Conservation (phyloP, 2,888 invertebrate species). For the Tubiluchus corallicola region DNA sequence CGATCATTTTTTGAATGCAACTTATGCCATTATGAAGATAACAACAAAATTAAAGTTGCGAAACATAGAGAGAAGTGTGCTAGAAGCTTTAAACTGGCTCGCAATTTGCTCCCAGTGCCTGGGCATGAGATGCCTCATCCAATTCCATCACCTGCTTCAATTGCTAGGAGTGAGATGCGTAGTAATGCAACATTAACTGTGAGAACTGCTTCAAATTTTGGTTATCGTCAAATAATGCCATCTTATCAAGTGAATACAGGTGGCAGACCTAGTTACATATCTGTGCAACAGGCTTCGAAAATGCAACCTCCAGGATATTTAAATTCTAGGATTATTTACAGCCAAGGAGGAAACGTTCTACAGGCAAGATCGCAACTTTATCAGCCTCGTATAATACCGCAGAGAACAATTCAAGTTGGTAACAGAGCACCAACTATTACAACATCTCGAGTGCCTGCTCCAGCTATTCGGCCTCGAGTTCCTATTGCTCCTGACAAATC, state of each 20-base stretch:
- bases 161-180: too few species aligned
- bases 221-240: background rate
- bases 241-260: slow-evolving; percentile 5
- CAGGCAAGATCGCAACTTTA: slow-evolving; percentile 38
- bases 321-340: slow-evolving; percentile 42
- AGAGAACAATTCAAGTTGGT: slow-evolving; percentile 8
- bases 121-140: background rate
- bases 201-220: background rate
- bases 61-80: slow-evolving; percentile 69
- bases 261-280: slow-evolving; percentile 7
- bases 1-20: slow-evolving; percentile 76
- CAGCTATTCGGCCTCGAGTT: slow-evolving; percentile 12
- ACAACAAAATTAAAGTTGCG: slow-evolving; percentile 71
- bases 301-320: slow-evolving; percentile 65
- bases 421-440: slow-evolving; percentile 28
- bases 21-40: slow-evolving; percentile 82
- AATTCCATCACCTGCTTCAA: too few species aligned
- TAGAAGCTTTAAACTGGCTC: slow-evolving; percentile 69
- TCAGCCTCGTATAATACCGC: slow-evolving; percentile 1
- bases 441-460: slow-evolving; percentile 21
- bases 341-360: slow-evolving; percentile 26
- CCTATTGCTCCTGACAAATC: slow-evolving; percentile 36
- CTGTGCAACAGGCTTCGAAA: slow-evolving; percentile 11
- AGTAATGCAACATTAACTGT: too few species aligned
- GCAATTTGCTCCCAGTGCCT: slow-evolving; percentile 51